Evolutionary conservation across 2,888 invertebrate species (phyloP), one percentile per base, ranked within the genome.

Genomic region (Lithophane semibrunnea): DNA sequence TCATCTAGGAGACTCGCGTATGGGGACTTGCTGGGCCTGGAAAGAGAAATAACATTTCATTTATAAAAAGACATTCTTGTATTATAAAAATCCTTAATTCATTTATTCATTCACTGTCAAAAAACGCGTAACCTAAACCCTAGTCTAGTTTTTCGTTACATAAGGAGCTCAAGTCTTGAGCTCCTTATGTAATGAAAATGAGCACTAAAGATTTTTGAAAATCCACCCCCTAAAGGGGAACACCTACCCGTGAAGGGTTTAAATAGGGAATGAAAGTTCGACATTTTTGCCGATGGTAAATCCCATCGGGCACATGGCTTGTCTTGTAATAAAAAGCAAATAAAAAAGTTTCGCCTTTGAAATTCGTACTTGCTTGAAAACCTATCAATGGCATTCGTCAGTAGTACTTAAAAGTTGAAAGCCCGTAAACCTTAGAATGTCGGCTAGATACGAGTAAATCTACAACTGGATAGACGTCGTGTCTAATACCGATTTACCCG

Each of bases 21-120:
- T 0, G 98, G 98, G 0, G 99, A 98, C 93, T 98, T 98, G 88
- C 98, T 98, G 0, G 98, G 98, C 72, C 98, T 98, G 92, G 60
- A 91, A 88, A 47, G 4, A 16, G 2, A 66, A 70, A 63, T 52
- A 67, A 37, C 10, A 42, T 42, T 42, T 42, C 7, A 42, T 42
- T 42, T 37, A 54, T 68, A n/a, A 37, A 68, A 37, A 54, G 0
- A n/a, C 16, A 37, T 16, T n/a, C 5, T 29, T 49, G 21, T 21
- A n/a, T n/a, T n/a, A 52, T 42, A 42, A 18, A 18, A 42, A 68
- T 12, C 10, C 10, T 54, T n/a, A 68, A 52, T 29, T 67, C 1
- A 67, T 67, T 67, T 13, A 29, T 29, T 49, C 0, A 49, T 24
- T 66, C 9, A 29, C 18, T 66, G 18, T 12, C 3, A 49, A 8